Evolutionary conservation across 1,140 invertebrate species (phyloP).

Genomic region (Aphis gossypii): DNA sequence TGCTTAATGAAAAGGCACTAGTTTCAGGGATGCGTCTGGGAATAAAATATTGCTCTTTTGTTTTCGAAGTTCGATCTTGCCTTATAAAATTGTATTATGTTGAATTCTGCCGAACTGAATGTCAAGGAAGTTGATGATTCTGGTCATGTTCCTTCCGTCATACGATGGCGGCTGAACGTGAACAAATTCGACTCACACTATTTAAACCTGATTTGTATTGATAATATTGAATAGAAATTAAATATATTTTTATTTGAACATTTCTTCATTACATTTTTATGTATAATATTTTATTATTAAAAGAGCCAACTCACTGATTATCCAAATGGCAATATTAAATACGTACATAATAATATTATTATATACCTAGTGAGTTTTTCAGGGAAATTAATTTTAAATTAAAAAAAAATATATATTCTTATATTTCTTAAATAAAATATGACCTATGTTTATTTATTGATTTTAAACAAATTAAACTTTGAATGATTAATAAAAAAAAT

Average conservation of each 20-base stretch:
- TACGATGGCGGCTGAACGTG: not conserved
- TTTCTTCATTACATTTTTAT: not conserved
- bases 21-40: slow-evolving; percentile 2
- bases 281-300: not conserved
- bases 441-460: not conserved
- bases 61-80: slow-evolving; percentile 22
- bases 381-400: not conserved
- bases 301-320: not conserved
- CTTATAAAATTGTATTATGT: slow-evolving; percentile 1
- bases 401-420: not conserved
- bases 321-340: not conserved
- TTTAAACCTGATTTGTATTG: not conserved
- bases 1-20: slow-evolving; percentile 32
- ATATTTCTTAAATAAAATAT: not conserved
- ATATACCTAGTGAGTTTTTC: not conserved
- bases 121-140: not conserved
- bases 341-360: not conserved
- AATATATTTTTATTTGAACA: not conserved
- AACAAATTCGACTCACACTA: not conserved
- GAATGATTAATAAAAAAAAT: not conserved
- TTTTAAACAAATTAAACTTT: not conserved
- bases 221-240: not conserved
- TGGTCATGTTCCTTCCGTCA: not conserved
- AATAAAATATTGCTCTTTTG: slow-evolving; percentile 45
- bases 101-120: not conserved